Evolutionary conservation across 1,140 invertebrate genomes (phyloP).

Genomic region (Aporrectodea caliginosa): DNA sequence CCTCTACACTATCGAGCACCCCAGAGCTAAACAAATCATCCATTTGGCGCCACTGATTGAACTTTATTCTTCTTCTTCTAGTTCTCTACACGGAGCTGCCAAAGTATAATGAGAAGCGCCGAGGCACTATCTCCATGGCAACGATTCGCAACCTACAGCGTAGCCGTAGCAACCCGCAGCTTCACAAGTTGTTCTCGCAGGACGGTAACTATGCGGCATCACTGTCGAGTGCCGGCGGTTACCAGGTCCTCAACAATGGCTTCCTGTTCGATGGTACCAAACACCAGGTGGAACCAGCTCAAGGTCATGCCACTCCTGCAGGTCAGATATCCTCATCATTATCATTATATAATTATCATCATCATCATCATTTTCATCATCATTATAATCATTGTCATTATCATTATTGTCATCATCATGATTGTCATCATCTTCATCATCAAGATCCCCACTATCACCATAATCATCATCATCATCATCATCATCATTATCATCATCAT

Average conservation of each 20-base stretch:
- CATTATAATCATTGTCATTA: too few relatives aligned
- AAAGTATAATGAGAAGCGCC: slow-evolving; percentile 83
- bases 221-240: background rate
- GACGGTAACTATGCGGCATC: background rate
- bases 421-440: too few relatives aligned
- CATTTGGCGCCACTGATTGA: too few relatives aligned
- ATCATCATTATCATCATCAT: too few relatives aligned
- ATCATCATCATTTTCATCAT: too few relatives aligned
- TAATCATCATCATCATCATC: slow-evolving; percentile 35
- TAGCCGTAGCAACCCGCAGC: slow-evolving; percentile 48
- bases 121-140: slow-evolving; percentile 33
- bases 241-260: background rate
- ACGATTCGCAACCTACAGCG: slow-evolving; percentile 39
- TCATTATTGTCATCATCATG: slow-evolving; percentile 3
- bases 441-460: too few relatives aligned
- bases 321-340: slow-evolving; percentile 36
- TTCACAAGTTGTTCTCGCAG: slow-evolving; percentile 36
- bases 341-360: too few relatives aligned
- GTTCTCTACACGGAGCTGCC: slow-evolving; percentile 92
- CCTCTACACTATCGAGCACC: too few relatives aligned
- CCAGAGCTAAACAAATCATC: too few relatives aligned
- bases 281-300: too few relatives aligned
- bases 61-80: slow-evolving; percentile 65
- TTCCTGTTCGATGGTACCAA: slow-evolving; percentile 1
- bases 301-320: slow-evolving; percentile 28